These are phyloP conservation scores for Corythornis vintsioides DNA, from an alignment of 2,113 vertebrate genomes.

Conservation along the genomic window DNA sequence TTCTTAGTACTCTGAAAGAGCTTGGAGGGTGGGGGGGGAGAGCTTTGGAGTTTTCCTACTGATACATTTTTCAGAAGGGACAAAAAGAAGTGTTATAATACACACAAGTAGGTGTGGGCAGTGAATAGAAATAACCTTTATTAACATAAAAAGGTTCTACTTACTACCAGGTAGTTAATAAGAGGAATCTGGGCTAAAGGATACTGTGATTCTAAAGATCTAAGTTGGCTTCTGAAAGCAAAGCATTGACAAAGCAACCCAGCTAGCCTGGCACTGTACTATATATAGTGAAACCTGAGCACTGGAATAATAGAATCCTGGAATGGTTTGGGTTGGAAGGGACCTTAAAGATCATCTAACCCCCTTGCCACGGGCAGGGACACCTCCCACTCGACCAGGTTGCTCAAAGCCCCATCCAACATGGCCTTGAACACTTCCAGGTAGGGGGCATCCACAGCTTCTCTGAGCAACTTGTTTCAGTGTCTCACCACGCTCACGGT, in stretches of 20 bases:
- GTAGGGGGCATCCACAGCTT: background rate
- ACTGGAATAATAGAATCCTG: background rate
- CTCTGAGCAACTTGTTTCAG: no score
- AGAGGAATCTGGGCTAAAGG: background rate
- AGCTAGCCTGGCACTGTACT: background rate
- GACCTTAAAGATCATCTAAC: background rate
- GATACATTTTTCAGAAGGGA: background rate
- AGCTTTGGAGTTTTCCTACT: slow-evolving; percentile 22
- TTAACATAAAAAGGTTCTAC: background rate
- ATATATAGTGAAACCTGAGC: background rate
- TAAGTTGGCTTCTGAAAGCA: background rate
- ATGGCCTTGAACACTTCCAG: background rate
- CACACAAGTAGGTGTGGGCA: background rate
- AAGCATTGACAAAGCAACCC: background rate
- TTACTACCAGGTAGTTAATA: background rate
- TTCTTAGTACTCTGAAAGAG: background rate
- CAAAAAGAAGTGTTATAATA: background rate
- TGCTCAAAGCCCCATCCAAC: background rate
- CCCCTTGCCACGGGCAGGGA: no score
- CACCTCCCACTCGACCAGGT: background rate
- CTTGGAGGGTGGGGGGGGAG: background rate
- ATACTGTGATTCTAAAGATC: background rate
- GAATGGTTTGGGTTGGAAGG: background rate
- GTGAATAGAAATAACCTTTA: slow-evolving; percentile 20
- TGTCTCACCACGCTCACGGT: no score